A percentile compares a stretch with the other conserved stretches of the same genome.
Conservation (phyloP, 2,113 vertebrate species). For the Cynoglossus semilaevis region DNA sequence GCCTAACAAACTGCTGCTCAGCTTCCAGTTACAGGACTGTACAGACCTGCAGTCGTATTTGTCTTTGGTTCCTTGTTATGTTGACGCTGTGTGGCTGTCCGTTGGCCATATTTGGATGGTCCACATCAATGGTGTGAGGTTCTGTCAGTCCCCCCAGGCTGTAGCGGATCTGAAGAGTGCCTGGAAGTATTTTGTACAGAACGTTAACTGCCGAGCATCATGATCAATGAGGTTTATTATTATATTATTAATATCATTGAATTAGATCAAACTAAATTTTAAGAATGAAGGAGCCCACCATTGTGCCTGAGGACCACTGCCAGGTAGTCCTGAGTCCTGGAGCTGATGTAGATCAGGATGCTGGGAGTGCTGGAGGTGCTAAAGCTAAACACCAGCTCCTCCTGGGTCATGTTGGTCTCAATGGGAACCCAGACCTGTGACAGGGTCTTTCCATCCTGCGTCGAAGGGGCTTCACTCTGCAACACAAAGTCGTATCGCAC, state of each 20-base stretch:
- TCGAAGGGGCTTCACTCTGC: slow-evolving; percentile 27
- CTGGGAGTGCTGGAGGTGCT: slow-evolving; percentile 90
- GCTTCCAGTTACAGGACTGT: neutral
- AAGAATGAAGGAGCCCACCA: slow-evolving; percentile 73
- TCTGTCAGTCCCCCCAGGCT: slow-evolving; percentile 86
- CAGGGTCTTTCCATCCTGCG: slow-evolving; percentile 54
- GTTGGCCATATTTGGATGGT: slow-evolving; percentile 91
- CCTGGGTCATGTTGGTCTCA: slow-evolving; percentile 75
- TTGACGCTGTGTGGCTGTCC: slow-evolving; percentile 93
- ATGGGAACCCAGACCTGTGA: slow-evolving; percentile 16
- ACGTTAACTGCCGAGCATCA: neutral
- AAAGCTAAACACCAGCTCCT: slow-evolving; percentile 92
- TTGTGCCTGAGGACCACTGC: slow-evolving; percentile 87
- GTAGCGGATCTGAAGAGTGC: slow-evolving; percentile 90
- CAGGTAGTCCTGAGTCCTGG: slow-evolving; percentile 87
- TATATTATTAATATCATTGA: neutral
- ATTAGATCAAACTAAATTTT: too few relatives aligned
- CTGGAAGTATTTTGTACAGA: slow-evolving; percentile 59
- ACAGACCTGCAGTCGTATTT: slow-evolving; percentile 75
- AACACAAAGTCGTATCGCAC: slow-evolving; percentile 89
- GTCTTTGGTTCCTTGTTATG: slow-evolving; percentile 78
- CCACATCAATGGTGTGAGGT: slow-evolving; percentile 84
- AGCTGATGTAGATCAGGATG: slow-evolving; percentile 90
- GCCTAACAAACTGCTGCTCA: too few relatives aligned
- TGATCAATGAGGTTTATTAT: neutral